Percentiles rank a stretch among this genome's conserved stretches.
Evolutionary conservation across 2,113 vertebrate genomes (phyloP).

Genomic region (Mastomys coucha): DNA sequence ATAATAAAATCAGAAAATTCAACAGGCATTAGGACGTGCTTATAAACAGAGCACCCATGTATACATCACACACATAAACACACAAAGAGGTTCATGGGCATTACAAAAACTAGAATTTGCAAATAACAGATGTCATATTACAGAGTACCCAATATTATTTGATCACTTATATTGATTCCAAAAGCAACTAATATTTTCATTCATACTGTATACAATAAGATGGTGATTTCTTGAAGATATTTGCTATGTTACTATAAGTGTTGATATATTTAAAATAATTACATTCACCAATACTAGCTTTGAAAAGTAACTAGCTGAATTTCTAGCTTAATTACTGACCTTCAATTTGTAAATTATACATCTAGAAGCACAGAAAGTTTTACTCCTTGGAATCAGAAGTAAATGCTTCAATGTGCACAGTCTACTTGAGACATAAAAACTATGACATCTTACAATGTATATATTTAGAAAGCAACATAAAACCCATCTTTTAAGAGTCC

Average conservation of each 20-base stretch:
- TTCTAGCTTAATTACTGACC: conserved; percentile 3
- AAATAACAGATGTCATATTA: conserved; percentile 21
- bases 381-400: conserved; percentile 23
- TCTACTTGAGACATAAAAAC: background rate
- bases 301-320: conserved; percentile 39
- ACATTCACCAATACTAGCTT: conserved; percentile 13
- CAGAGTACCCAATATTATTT: background rate
- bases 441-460: background rate
- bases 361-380: background rate
- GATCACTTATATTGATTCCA: background rate
- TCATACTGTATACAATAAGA: conserved; percentile 33
- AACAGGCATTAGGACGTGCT: conserved; percentile 16
- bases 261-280: conserved; percentile 51
- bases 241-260: conserved; percentile 24
- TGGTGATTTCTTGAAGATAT: conserved; percentile 9
- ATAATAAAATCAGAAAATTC: conserved; percentile 73
- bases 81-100: background rate
- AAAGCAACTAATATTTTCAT: conserved; percentile 35
- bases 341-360: conserved; percentile 47
- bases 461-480: conserved; percentile 40
- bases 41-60: conserved; percentile 7
- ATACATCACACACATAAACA: background rate
- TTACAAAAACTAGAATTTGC: conserved; percentile 47
- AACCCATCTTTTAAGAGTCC: background rate
- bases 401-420: conserved; percentile 1